These are phyloP conservation scores for Geotria australis DNA, from an alignment of 2,797 vertebrate genomes.

Conservation along the genomic window DNA sequence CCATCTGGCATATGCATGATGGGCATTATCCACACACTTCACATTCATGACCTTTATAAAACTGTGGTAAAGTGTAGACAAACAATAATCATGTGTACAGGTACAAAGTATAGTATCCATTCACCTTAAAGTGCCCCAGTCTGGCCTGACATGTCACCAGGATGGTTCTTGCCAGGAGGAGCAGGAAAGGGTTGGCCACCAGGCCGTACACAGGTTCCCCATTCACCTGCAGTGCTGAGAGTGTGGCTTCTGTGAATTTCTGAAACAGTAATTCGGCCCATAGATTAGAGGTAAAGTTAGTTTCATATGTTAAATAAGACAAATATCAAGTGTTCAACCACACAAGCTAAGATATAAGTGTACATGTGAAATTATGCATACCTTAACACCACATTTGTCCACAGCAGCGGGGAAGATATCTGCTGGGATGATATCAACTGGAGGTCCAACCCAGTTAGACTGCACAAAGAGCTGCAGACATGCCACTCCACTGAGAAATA, in stretches of 20 bases:
- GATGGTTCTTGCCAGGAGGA: slow-evolving; percentile 36
- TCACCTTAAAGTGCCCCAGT: slow-evolving; percentile 37
- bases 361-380: too few species aligned
- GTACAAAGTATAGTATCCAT: too few species aligned
- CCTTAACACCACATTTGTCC: too few species aligned
- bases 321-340: too few species aligned
- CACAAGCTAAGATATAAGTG: too few species aligned
- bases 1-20: slow-evolving; percentile 13
- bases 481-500: slow-evolving; percentile 39
- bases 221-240: slow-evolving; percentile 27
- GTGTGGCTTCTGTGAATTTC: slow-evolving; percentile 22
- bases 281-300: too few species aligned
- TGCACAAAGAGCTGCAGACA: slow-evolving; percentile 62
- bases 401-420: slow-evolving; percentile 23
- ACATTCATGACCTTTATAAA: background rate
- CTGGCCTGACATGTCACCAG: slow-evolving; percentile 28
- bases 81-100: too few species aligned
- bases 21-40: background rate
- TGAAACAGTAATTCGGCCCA: slow-evolving; percentile 9
- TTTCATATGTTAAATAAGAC: too few species aligned
- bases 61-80: too few species aligned
- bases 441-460: slow-evolving; percentile 82
- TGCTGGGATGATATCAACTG: slow-evolving; percentile 14
- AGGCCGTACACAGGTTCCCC: slow-evolving; percentile 59
- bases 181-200: slow-evolving; percentile 32